These are phyloP conservation scores for Macquaria australasica DNA, from an alignment of 2,113 vertebrate species.

Conservation along the genomic window DNA sequence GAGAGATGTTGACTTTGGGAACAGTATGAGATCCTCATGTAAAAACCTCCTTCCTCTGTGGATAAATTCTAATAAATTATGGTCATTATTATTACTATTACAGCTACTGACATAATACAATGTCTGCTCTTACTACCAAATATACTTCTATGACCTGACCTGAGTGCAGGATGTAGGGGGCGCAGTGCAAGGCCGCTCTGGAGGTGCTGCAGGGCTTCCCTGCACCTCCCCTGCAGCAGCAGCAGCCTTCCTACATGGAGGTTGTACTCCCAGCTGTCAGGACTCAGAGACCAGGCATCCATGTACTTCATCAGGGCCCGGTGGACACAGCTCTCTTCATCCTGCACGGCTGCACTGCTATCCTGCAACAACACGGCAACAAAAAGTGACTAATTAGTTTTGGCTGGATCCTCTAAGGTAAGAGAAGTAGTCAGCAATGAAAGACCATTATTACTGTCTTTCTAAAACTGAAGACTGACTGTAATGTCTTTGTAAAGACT, in stretches of 20 bases:
- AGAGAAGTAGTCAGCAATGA: background rate
- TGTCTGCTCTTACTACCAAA: background rate
- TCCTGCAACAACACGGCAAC: conserved; percentile 62
- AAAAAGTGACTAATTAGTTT: background rate
- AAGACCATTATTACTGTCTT: too few relatives aligned
- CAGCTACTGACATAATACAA: background rate
- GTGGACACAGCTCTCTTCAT: conserved; percentile 67
- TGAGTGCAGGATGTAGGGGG: conserved; percentile 72
- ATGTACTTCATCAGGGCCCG: conserved; percentile 81
- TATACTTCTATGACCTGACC: conserved; percentile 58
- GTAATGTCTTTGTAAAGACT: background rate
- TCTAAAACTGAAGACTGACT: too few relatives aligned
- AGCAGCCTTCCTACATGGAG: conserved; percentile 77
- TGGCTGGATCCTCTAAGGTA: background rate
- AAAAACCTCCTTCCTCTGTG: background rate
- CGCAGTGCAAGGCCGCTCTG: conserved; percentile 73
- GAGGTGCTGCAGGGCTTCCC: conserved; percentile 77
- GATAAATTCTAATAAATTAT: background rate
- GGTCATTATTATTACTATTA: background rate
- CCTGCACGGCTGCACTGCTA: conserved; percentile 39
- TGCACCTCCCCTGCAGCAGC: conserved; percentile 69
- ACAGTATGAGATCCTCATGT: background rate
- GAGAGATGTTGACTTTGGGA: background rate
- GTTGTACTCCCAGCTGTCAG: conserved; percentile 78
- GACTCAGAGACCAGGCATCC: conserved; percentile 80